Percentiles rank a stretch among this genome's conserved stretches.
phyloP scores from a whole-genome alignment of 2,888 invertebrate genomes.

The Microplitis deprimator region DNA sequence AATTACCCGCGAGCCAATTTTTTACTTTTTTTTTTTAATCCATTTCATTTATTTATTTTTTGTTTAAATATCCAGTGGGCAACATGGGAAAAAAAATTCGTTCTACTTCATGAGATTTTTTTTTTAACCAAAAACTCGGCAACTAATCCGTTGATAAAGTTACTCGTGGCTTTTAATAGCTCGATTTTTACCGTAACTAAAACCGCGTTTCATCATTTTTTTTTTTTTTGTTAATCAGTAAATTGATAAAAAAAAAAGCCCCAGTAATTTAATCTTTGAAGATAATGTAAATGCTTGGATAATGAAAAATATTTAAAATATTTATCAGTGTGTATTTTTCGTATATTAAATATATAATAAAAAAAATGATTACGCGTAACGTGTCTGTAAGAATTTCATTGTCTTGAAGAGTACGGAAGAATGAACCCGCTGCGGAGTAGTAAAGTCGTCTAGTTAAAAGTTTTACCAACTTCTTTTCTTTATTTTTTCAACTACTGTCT shows the following conservation, averaged over 20 bases:
- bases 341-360: not conserved
- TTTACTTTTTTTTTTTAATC: not conserved
- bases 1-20: not conserved
- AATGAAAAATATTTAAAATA: not conserved
- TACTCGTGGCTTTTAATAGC: constrained; percentile 1
- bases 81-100: not conserved
- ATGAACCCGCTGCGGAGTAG: constrained; percentile 29
- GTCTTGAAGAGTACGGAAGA: constrained; percentile 22
- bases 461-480: constrained; percentile 17
- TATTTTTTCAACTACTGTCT: constrained; percentile 8
- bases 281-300: not conserved
- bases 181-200: not conserved
- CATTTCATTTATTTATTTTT: constrained; percentile 9
- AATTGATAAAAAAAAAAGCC: not conserved
- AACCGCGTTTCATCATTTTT: not conserved
- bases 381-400: constrained; percentile 29
- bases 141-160: not conserved
- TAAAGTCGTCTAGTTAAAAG: constrained; percentile 29
- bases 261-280: not conserved
- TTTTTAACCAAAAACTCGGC: not conserved
- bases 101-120: not conserved
- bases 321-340: not conserved
- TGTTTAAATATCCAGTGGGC: not conserved
- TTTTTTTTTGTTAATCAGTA: not conserved
- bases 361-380: constrained; percentile 20